Evolutionary conservation across 2,888 invertebrate genomes (phyloP), one percentile per base, ranked within the genome.

Genomic region (Tetragonisca angustula): DNA sequence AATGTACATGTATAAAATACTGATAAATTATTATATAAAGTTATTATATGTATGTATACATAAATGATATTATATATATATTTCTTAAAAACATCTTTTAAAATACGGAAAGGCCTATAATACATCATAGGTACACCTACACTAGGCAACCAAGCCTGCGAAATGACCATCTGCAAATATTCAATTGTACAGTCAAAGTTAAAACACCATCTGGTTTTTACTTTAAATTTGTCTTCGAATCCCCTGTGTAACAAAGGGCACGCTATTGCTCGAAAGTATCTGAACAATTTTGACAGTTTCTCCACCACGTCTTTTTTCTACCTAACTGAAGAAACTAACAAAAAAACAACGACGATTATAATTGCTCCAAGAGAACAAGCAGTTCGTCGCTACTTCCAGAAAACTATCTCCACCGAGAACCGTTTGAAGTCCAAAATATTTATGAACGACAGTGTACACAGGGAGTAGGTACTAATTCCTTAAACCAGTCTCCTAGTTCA

Each of bases 301-400:
- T 43, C 43, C 43, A 43, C 43, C 9, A 43, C 9, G 2, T 43
- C 43, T 43, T 43, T 43, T 43, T 36, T 43, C 56, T n/a, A n/a
- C n/a, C n/a, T n/a, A n/a, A n/a, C n/a, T n/a, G n/a, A 5, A n/a
- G 5, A 5, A 5, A 13, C 5, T 4, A 1, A 15, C 2, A 4
- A 4, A 4, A 4, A 4, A 4, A n/a, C 4, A 50, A 50, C 50
- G 15, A 15, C 4, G 17, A 15, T 50, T 17, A 5, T 50, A 50
- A 17, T 50, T 5, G 50, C 17, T 17, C 17, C 17, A 50, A 5
- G 17, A 50, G 17, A 5, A 50, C 17, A 17, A 50, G 50, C 50
- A 17, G 15, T 50, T 50, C 13, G 54, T n/a, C n/a, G 4, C 13
- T n/a, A 4, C 2, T 56, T 13, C 13, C 13, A n/a, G 2, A 56